Conservation (phyloP, 2,888 invertebrate species). For the Synergus japonicus region DNA sequence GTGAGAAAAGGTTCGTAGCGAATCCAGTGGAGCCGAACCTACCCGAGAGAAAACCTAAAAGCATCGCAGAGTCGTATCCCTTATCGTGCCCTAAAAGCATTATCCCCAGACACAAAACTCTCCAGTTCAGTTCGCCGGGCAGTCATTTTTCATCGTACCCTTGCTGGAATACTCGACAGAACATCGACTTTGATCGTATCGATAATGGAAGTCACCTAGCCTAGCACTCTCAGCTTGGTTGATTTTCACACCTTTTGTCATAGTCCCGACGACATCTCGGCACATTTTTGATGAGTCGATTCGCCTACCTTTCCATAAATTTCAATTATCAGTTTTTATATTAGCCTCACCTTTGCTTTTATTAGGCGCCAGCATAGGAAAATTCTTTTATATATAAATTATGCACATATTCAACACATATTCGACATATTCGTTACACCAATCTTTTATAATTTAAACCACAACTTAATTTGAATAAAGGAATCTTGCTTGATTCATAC, state of each 20-base stretch:
- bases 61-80: neutral
- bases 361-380: neutral
- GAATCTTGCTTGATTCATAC: too few relatives aligned
- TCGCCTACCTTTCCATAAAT: neutral
- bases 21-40: neutral
- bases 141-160: slow-evolving; percentile 11
- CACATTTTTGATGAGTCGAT: slow-evolving; percentile 5
- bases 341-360: neutral
- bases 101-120: slow-evolving; percentile 20
- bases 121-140: neutral
- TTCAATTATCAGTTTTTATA: neutral
- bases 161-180: slow-evolving; percentile 2
- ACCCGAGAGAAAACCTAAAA: neutral
- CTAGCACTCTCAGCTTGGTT: neutral
- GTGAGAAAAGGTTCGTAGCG: neutral
- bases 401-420: too few relatives aligned
- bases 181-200: slow-evolving; percentile 21
- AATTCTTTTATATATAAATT: too few relatives aligned
- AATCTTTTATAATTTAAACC: too few relatives aligned
- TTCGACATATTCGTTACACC: too few relatives aligned
- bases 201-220: slow-evolving; percentile 23
- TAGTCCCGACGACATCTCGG: neutral
- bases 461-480: too few relatives aligned
- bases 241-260: neutral
- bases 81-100: slow-evolving; percentile 5